Percentiles rank a stretch among this genome's conserved stretches.
phyloP scores from a whole-genome alignment of 2,113 vertebrate genomes.

The Pelmatolapia mariae region DNA sequence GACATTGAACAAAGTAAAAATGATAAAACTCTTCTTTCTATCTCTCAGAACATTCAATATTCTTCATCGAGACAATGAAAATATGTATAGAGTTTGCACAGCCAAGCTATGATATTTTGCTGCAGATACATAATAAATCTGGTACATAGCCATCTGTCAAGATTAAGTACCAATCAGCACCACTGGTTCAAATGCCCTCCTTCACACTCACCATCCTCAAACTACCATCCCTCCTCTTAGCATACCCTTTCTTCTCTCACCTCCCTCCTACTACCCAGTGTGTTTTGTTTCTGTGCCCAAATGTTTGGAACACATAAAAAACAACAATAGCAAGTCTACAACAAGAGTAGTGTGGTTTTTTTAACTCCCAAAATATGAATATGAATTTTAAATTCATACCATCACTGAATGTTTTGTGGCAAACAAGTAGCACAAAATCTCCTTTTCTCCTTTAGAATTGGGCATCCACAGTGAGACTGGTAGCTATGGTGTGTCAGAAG shows the following conservation, averaged over 20 bases:
- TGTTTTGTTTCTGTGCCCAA: conserved; percentile 5
- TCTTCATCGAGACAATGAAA: neutral
- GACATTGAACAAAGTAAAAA: neutral
- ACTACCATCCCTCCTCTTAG: neutral
- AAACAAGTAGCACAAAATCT: neutral
- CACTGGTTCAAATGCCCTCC: neutral
- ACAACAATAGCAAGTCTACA: neutral
- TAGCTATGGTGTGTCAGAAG: neutral
- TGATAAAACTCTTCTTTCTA: neutral
- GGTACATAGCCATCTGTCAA: neutral
- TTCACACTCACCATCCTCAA: neutral
- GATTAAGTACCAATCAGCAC: neutral
- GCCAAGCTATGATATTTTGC: neutral
- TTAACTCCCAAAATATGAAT: neutral
- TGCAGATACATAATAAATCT: neutral
- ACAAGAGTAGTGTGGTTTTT: neutral
- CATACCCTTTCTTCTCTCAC: neutral
- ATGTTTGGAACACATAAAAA: neutral
- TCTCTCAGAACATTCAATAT: neutral
- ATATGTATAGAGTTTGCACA: neutral
- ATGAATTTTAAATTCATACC: neutral
- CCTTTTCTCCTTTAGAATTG: neutral
- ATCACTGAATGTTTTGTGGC: neutral
- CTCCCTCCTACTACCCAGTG: neutral
- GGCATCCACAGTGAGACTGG: neutral